phyloP scores from a whole-genome alignment of 2,113 vertebrate genomes.

The Electrona antarctica region DNA sequence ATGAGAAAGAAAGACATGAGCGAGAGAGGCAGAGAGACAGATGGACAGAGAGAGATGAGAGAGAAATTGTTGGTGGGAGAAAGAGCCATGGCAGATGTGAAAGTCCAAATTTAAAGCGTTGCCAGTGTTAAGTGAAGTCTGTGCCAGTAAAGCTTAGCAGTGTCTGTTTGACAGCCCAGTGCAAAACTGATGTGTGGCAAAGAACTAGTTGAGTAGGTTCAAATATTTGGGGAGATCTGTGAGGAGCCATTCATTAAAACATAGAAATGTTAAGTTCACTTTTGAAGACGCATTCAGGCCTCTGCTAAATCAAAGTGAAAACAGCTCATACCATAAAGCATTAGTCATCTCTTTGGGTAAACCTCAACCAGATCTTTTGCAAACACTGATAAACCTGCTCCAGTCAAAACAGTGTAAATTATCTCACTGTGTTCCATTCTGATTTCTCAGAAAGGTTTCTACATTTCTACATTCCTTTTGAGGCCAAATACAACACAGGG shows the following conservation, averaged over 20 bases:
- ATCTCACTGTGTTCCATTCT: background rate
- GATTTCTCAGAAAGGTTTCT: background rate
- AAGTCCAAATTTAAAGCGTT: slow-evolving; percentile 3
- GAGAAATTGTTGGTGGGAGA: background rate
- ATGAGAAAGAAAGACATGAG: background rate
- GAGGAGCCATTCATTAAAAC: background rate
- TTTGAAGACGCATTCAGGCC: background rate
- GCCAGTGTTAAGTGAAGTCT: slow-evolving; percentile 21
- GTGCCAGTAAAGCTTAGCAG: background rate
- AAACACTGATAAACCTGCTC: background rate
- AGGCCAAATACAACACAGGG: no score
- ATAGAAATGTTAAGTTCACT: background rate
- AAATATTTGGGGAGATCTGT: background rate
- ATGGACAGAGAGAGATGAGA: slow-evolving; percentile 1
- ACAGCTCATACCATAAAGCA: background rate
- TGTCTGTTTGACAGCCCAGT: background rate
- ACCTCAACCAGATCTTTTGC: background rate
- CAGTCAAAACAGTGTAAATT: background rate
- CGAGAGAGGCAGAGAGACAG: slow-evolving; percentile 1
- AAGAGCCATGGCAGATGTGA: slow-evolving; percentile 5
- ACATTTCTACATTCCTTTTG: background rate
- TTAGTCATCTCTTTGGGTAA: background rate
- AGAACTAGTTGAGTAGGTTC: slow-evolving; percentile 4
- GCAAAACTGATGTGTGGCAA: background rate
- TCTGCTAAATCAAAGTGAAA: background rate